phyloP scores from a whole-genome alignment of 2,797 vertebrate genomes.

The Pachyuromys duprasi region DNA sequence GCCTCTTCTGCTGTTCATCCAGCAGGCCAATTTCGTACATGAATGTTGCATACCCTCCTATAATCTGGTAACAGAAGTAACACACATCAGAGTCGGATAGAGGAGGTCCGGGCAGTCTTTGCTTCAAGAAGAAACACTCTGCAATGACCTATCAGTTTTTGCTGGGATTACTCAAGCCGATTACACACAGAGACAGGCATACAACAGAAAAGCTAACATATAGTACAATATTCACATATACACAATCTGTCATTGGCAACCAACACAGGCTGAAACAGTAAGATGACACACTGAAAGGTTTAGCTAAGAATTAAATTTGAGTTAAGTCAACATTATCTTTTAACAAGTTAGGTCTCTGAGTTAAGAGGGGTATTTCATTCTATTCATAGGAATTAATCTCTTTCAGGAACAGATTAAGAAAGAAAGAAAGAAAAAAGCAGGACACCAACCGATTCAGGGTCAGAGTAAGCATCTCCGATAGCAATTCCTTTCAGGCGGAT shows the following conservation, averaged over 20 bases:
- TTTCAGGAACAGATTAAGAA: neutral
- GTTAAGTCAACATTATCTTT: slow-evolving; percentile 66
- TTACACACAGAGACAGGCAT: neutral
- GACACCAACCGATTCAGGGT: slow-evolving; percentile 91
- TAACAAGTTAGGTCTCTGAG: slow-evolving; percentile 58
- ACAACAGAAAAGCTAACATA: neutral
- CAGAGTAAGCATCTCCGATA: slow-evolving; percentile 91
- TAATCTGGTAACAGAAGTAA: slow-evolving; percentile 85
- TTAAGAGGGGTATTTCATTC: slow-evolving; percentile 65
- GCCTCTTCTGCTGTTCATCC: slow-evolving; percentile 87
- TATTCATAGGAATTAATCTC: slow-evolving; percentile 22
- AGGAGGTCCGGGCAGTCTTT: neutral
- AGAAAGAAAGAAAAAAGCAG: neutral
- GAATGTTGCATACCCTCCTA: slow-evolving; percentile 89
- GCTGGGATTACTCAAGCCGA: neutral
- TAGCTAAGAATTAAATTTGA: slow-evolving; percentile 72
- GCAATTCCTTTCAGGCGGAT: slow-evolving; percentile 92
- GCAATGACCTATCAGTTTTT: slow-evolving; percentile 39
- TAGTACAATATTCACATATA: neutral
- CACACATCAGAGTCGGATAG: neutral
- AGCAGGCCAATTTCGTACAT: slow-evolving; percentile 88
- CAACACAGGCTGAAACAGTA: neutral
- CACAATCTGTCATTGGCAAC: neutral
- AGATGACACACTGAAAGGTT: slow-evolving; percentile 60
- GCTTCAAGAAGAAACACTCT: slow-evolving; percentile 29